A percentile compares a stretch with the other conserved stretches of the same genome.
These are phyloP conservation scores for Myiozetetes cayanensis DNA, from an alignment of 2,113 vertebrate species.

Conservation along the genomic window DNA sequence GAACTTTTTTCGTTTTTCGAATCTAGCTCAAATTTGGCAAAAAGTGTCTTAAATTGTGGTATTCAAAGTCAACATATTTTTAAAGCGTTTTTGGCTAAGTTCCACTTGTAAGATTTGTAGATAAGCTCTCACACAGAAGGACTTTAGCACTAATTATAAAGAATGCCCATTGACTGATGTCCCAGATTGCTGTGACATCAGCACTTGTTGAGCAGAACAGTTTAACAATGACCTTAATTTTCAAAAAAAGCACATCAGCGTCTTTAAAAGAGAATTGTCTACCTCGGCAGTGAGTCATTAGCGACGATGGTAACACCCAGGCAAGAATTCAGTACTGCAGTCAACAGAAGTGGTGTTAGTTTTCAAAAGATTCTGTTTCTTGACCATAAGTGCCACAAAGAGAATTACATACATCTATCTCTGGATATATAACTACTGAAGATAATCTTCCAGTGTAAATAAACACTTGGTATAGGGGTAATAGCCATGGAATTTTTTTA, in stretches of 20 bases:
- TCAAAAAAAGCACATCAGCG: neutral
- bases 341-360: neutral
- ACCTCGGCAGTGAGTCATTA: neutral
- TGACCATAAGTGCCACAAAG: neutral
- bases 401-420: neutral
- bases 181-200: neutral
- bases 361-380: neutral
- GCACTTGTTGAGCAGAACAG: neutral
- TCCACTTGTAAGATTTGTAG: neutral
- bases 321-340: neutral
- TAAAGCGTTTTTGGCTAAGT: neutral
- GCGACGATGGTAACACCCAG: neutral
- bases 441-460: neutral
- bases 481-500: neutral
- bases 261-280: neutral
- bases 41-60: neutral
- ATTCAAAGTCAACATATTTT: neutral
- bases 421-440: neutral
- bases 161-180: neutral
- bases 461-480: neutral
- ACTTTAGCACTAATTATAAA: neutral
- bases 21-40: neutral
- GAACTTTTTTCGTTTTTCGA: neutral
- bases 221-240: neutral
- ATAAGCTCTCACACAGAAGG: neutral